These are phyloP conservation scores for Intellagama lesueurii DNA, from an alignment of 2,797 vertebrate species.

Conservation along the genomic window DNA sequence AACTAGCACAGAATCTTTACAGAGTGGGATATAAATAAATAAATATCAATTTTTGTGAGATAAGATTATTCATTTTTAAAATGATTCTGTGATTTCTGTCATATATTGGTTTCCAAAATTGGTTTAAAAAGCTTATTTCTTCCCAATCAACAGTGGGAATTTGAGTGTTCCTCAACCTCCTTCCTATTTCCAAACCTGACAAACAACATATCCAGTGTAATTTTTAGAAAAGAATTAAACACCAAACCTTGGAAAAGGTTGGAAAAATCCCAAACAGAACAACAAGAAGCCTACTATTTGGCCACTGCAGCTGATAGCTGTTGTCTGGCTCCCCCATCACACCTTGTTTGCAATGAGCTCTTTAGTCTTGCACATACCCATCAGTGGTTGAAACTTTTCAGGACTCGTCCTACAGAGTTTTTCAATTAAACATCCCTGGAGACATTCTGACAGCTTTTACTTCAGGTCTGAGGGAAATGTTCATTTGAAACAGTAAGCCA, in stretches of 20 bases:
- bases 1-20: no score
- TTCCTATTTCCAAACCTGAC: background rate
- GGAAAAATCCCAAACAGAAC: background rate
- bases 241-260: background rate
- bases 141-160: background rate
- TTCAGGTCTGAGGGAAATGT: conserved; percentile 4
- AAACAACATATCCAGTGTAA: background rate
- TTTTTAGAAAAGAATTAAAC: background rate
- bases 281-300: background rate
- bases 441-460: conserved; percentile 2
- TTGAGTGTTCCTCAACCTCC: background rate
- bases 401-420: conserved; percentile 7
- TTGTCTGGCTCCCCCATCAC: background rate
- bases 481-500: conserved; percentile 18
- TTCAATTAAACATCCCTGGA: conserved; percentile 23
- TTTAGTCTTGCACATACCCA: background rate
- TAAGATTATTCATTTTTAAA: background rate
- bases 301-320: background rate
- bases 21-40: background rate
- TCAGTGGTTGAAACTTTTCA: background rate
- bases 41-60: background rate
- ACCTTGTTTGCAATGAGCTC: background rate
- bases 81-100: background rate
- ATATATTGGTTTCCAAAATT: background rate
- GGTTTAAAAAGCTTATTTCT: background rate